Conservation (phyloP, 2,113 vertebrate genomes). For the Sinocyclocheilus maitianheensis region DNA sequence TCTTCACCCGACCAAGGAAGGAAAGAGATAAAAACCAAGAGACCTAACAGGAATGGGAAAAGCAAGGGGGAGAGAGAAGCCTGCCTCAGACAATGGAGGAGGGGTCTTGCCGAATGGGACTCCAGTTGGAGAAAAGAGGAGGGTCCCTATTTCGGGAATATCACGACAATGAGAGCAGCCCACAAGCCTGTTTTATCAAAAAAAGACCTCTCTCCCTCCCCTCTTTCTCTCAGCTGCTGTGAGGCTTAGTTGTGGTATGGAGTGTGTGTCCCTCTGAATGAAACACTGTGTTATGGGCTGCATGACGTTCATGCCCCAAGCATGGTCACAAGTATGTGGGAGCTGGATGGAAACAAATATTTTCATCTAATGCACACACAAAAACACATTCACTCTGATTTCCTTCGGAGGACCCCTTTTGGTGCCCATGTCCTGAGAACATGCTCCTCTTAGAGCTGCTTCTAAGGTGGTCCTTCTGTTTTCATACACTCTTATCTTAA, state of each 20-base stretch:
- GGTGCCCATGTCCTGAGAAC: neutral
- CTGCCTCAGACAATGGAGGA: slow-evolving; percentile 43
- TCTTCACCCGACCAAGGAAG: neutral
- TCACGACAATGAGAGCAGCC: slow-evolving; percentile 53
- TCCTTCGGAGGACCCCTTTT: neutral
- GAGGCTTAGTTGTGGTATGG: slow-evolving; percentile 56
- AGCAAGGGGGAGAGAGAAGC: slow-evolving; percentile 7
- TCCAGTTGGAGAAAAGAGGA: slow-evolving; percentile 37
- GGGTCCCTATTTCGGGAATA: slow-evolving; percentile 50
- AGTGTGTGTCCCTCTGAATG: slow-evolving; percentile 40
- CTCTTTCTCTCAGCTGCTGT: slow-evolving; percentile 63
- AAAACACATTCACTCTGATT: slow-evolving; percentile 7
- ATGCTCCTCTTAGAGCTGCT: neutral
- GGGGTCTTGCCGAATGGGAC: slow-evolving; percentile 10
- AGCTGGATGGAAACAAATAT: slow-evolving; percentile 37
- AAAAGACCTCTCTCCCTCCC: slow-evolving; percentile 25
- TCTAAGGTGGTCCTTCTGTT: neutral
- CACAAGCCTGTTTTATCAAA: slow-evolving; percentile 46
- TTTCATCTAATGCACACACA: slow-evolving; percentile 21
- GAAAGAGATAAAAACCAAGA: slow-evolving; percentile 6
- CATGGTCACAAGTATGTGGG: slow-evolving; percentile 34
- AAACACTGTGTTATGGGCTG: slow-evolving; percentile 43
- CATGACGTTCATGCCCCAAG: slow-evolving; percentile 26
- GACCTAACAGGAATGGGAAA: neutral
- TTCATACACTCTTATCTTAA: neutral